These are phyloP conservation scores for Elysia chlorotica DNA, from an alignment of 1,140 invertebrate genomes.

Conservation along the genomic window DNA sequence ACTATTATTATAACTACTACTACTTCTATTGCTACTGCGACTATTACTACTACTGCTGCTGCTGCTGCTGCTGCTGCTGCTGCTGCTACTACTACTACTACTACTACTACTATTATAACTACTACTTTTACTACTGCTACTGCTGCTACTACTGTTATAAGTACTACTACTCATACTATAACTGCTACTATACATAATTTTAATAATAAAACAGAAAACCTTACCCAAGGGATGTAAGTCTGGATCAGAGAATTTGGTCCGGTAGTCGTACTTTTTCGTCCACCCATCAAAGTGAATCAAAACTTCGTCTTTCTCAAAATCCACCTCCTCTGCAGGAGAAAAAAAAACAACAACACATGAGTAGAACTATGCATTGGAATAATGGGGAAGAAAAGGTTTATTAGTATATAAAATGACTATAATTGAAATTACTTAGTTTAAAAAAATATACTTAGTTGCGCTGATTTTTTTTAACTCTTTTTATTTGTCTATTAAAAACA, in stretches of 20 bases:
- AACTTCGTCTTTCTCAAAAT: constrained; percentile 24
- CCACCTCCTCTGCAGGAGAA: constrained; percentile 26
- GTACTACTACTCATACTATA: too few relatives aligned
- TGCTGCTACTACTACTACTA: too few relatives aligned
- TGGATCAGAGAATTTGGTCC: constrained; percentile 21
- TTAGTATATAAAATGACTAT: neutral
- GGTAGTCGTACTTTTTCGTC: constrained; percentile 35
- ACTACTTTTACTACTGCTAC: too few relatives aligned
- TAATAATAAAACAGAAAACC: too few relatives aligned
- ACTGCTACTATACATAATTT: too few relatives aligned
- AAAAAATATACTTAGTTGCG: neutral
- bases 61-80: too few relatives aligned
- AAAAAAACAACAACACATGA: neutral
- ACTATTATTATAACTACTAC: too few relatives aligned
- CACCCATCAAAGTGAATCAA: constrained; percentile 47
- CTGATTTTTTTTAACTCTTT: neutral
- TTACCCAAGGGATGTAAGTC: constrained; percentile 33
- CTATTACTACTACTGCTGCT: too few relatives aligned
- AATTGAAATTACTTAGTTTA: neutral
- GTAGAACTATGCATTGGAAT: neutral
- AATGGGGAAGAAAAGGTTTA: neutral
- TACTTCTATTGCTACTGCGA: too few relatives aligned
- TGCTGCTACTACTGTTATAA: too few relatives aligned
- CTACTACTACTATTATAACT: too few relatives aligned
- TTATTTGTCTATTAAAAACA: constrained; percentile 3